phyloP scores from a whole-genome alignment of 2,888 invertebrate genomes.

The Diaperis boleti region DNA sequence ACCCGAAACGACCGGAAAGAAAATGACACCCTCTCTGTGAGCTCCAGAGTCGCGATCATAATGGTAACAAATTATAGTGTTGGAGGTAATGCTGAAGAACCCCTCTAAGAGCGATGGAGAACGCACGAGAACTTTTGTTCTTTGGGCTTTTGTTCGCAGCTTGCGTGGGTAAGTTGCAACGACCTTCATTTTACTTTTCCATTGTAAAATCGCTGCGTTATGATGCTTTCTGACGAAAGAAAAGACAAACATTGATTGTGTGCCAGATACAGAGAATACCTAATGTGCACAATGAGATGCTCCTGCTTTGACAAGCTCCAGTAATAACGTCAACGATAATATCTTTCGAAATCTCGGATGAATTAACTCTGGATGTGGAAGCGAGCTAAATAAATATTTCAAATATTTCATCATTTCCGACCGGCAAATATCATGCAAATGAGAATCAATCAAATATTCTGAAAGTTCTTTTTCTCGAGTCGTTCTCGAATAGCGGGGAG shows the following conservation, averaged over 20 bases:
- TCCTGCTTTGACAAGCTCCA: constrained; percentile 20
- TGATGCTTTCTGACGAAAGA: constrained; percentile 25
- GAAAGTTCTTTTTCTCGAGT: constrained; percentile 18
- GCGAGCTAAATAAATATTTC: constrained; percentile 19
- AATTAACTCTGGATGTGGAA: constrained; percentile 1
- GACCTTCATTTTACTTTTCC: constrained; percentile 26
- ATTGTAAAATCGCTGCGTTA: constrained; percentile 25
- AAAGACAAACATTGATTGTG: constrained; percentile 35
- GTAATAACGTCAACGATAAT: constrained; percentile 5
- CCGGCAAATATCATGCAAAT: constrained; percentile 30
- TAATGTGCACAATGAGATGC: constrained; percentile 17
- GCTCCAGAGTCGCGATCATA: constrained; percentile 42
- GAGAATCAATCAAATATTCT: constrained; percentile 32
- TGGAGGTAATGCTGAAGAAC: constrained; percentile 46
- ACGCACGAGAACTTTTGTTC: constrained; percentile 54
- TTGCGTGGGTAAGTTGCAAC: constrained; percentile 55
- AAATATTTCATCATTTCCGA: constrained; percentile 22
- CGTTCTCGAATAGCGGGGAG: constrained; percentile 16
- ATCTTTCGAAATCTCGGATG: background rate
- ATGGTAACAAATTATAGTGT: constrained; percentile 45
- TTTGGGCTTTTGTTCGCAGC: constrained; percentile 53
- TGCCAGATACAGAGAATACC: constrained; percentile 16
- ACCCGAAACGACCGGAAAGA: constrained; percentile 29
- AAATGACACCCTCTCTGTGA: constrained; percentile 42
- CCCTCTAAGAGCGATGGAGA: constrained; percentile 54